These are phyloP conservation scores for Poecile montanus DNA, from an alignment of 2,797 vertebrate species.

Conservation along the genomic window DNA sequence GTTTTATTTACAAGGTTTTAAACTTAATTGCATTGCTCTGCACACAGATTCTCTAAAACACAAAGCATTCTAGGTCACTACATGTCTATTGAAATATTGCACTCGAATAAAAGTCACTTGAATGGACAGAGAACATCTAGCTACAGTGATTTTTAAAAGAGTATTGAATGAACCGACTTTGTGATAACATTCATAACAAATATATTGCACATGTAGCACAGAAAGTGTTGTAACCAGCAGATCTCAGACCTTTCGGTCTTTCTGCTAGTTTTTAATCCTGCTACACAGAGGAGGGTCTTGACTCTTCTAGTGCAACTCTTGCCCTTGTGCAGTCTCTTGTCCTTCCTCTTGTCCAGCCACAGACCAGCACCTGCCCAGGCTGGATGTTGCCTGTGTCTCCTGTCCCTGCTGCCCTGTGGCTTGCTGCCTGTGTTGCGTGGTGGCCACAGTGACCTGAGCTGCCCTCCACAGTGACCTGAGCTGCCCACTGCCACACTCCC, in stretches of 20 bases:
- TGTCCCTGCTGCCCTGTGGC: background rate
- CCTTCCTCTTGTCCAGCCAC: background rate
- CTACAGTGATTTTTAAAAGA: constrained; percentile 73
- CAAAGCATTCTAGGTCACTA: constrained; percentile 79
- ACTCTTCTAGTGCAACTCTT: constrained; percentile 73
- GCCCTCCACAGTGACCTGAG: background rate
- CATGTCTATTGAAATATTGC: constrained; percentile 80
- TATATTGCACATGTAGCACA: constrained; percentile 83
- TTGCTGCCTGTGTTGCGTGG: background rate
- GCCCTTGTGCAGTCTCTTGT: constrained; percentile 29
- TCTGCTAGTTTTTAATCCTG: constrained; percentile 58
- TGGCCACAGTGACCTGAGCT: background rate
- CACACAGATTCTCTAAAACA: constrained; percentile 77
- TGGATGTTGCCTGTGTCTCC: background rate
- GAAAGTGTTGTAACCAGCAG: constrained; percentile 70
- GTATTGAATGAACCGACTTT: constrained; percentile 65
- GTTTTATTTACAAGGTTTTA: constrained; percentile 80
- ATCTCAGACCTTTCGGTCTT: constrained; percentile 33
- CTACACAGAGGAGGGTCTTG: constrained; percentile 69
- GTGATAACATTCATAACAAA: constrained; percentile 85
- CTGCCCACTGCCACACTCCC: background rate
- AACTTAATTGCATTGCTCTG: constrained; percentile 76
- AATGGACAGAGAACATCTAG: constrained; percentile 77
- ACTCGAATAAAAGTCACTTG: constrained; percentile 80
- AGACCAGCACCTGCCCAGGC: background rate